A percentile compares a stretch with the other conserved stretches of the same genome.
phyloP scores from a whole-genome alignment of 2,888 invertebrate genomes.

The Thereva nobilitata region DNA sequence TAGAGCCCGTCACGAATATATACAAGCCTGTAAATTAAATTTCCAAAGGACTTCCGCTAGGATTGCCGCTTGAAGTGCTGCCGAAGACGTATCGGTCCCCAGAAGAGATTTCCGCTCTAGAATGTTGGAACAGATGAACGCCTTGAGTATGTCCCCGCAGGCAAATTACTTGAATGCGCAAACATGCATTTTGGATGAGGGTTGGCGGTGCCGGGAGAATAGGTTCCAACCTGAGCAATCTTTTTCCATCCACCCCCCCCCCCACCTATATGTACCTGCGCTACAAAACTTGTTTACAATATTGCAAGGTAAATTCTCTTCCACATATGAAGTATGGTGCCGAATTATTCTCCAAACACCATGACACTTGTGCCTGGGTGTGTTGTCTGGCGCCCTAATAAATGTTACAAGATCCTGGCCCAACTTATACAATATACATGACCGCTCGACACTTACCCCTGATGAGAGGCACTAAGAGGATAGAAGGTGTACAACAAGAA shows the following conservation, averaged over 20 bases:
- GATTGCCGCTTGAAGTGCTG: conserved; percentile 1
- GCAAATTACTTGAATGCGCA: conserved; percentile 35
- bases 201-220: background rate
- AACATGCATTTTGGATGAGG: conserved; percentile 34
- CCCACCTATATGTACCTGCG: conserved; percentile 1
- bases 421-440: conserved; percentile 16
- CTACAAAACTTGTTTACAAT: too few species aligned
- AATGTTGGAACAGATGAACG: conserved; percentile 12
- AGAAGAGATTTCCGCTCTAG: conserved; percentile 14
- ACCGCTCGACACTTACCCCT: conserved; percentile 5
- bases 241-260: background rate
- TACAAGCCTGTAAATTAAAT: conserved; percentile 10
- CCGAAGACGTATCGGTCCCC: background rate
- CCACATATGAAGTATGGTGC: conserved; percentile 16
- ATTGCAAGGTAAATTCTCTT: too few species aligned
- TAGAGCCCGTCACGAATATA: background rate
- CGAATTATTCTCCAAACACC: conserved; percentile 11
- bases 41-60: conserved; percentile 31
- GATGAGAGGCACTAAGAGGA: background rate
- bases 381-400: conserved; percentile 15
- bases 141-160: conserved; percentile 21
- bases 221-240: background rate
- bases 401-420: conserved; percentile 12
- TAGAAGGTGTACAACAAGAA: conserved; percentile 1
- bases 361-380: background rate